Evolutionary conservation across 1,140 invertebrate species (phyloP), one percentile per base, ranked within the genome.

Genomic region (Gryllus bimaculatus): DNA sequence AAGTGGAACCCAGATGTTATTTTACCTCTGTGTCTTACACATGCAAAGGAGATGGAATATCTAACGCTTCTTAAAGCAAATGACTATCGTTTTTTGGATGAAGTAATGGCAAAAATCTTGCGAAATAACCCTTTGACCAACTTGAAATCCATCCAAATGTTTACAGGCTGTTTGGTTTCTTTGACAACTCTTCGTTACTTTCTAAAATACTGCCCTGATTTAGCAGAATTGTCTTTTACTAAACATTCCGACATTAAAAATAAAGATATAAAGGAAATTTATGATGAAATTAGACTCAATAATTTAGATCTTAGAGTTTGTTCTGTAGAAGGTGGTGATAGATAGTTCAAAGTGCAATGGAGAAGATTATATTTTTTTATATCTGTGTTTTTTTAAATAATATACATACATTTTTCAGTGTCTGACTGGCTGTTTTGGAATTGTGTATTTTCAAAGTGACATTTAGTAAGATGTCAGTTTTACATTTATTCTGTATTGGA

Each of bases 31-130:
- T 78, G 76, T 49, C 66, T 80, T 18, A 49, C 66, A 20, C 75
- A 80, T 49, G 79, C 79, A 15, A 77, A 74, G 77, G n/a, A 78
- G 5, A 49, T 80, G 47, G 54, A 80, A 47, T 77, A 39, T 47
- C 54, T 80, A 6, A 74, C 48, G 6, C 21, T 80, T 8, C 15
- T 78, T 18, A 47, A 73, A 10, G 39, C 20, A 8, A 48, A 74
- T 48, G 10, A 74, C 8, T 74, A 79, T 7, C 20, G 73, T 3
- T 74, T 18, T 20, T 66, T 77, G 18, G 76, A 77, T 74, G 76
- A 74, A 21, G 47, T 66, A 20, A 77, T 80, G 0, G 18, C 66
- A 47, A 47, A 78, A 48, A 80, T 80, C 18, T 21, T 80, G 6
- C 47, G 48, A 13, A 49, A 39, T 20, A 80, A 80, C 47, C 79